Evolutionary conservation across 2,113 vertebrate genomes (phyloP), one percentile per base, ranked within the genome.

Genomic region (human (Homo sapiens)): DNA sequence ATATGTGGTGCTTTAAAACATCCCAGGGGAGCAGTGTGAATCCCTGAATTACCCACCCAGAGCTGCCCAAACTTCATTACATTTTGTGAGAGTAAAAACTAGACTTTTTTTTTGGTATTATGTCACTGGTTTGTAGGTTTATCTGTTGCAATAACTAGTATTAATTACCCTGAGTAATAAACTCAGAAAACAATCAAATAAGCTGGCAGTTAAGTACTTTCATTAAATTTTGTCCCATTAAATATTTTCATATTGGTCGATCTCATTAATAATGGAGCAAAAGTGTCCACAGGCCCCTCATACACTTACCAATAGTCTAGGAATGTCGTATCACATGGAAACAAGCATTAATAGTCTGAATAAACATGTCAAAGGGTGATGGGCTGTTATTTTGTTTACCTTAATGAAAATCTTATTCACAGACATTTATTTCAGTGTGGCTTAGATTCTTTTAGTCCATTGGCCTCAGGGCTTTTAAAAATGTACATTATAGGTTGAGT

Each of bases 231-330:
- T 20, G 59, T 64, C 43, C 66, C 17, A 25, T 72, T 66, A 86
- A 80, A 76, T 96, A 89, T 80, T 89, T 94, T 93, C 59, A 61
- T 86, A 20, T 83, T 86, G 30, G 79, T 66, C 72, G 50, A 84
- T 90, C 17, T 88, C 38, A 57, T 94, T 97, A 97, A 91, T 83
- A 94, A 81, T 11, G 40, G 22, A n/a, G 68, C 66, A 72, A 90
- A 95, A 96, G 16, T 90, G 27, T 97, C 84, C 66, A 9, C 22
- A 64, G 59, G 14, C 38, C 20, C 35, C 57, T 93, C 25, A 40
- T 70, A 76, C 64, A 93, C 75, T 96, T 96, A 93, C 94, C 97
- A 95, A 90, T 81, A 95, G 76, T 85, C 93, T 72, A 83, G 70
- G 87, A 96, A 94, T 93, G 87, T 95, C 43, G 30, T 45, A 32